These are phyloP conservation scores for Limnothrissa miodon DNA, from an alignment of 2,113 vertebrate genomes.

Conservation along the genomic window DNA sequence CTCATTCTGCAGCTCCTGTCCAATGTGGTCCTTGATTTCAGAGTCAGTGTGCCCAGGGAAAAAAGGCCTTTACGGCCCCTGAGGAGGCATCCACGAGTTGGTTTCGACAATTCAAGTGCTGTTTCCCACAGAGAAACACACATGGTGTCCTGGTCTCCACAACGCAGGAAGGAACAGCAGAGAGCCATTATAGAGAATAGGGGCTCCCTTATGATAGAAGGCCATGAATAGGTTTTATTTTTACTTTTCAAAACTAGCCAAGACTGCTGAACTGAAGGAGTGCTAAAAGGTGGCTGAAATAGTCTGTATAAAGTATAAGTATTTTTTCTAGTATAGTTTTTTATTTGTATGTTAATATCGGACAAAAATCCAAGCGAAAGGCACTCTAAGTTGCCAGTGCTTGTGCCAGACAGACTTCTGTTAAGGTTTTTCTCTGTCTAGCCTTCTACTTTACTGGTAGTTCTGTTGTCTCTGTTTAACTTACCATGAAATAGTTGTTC, in stretches of 20 bases:
- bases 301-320: too few species aligned
- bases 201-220: neutral
- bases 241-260: neutral
- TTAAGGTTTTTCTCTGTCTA: neutral
- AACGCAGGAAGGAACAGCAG: neutral
- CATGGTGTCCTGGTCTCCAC: neutral
- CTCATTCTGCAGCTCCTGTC: conserved; percentile 61
- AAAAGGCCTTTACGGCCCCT: conserved; percentile 54
- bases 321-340: too few species aligned
- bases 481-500: neutral
- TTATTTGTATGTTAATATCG: neutral
- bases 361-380: neutral
- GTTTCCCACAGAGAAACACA: neutral
- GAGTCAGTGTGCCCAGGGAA: conserved; percentile 55
- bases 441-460: neutral
- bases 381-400: neutral
- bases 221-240: neutral
- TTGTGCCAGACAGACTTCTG: neutral
- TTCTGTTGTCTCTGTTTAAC: neutral
- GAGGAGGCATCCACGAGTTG: neutral
- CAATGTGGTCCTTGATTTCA: conserved; percentile 59
- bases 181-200: neutral
- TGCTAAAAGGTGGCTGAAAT: too few species aligned
- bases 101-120: neutral
- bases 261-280: neutral